Evolutionary conservation across 2,797 vertebrate species (phyloP).

Genomic region (Novumbra hubbsi): DNA sequence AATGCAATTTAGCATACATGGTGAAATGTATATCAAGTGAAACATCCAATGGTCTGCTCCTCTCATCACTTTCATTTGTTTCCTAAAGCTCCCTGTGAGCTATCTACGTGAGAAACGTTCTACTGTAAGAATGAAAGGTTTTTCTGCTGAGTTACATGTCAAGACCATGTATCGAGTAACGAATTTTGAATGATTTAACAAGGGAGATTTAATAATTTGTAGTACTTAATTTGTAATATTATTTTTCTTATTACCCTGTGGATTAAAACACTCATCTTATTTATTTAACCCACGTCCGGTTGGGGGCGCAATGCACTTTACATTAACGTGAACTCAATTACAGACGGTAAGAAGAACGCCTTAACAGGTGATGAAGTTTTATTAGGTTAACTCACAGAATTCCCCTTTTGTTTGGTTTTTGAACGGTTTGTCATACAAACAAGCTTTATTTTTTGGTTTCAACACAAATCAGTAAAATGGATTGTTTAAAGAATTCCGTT

Average conservation of each 20-base stretch:
- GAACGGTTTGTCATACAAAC: background rate
- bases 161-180: no score
- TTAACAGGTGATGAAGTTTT: background rate
- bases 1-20: background rate
- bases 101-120: background rate
- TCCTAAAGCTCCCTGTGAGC: background rate
- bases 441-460: background rate
- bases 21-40: constrained; percentile 2
- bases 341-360: no score
- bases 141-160: no score
- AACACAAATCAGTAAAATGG: background rate
- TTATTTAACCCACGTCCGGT: no score
- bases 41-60: background rate
- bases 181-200: no score
- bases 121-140: background rate
- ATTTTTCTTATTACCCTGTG: no score
- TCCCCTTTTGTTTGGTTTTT: background rate
- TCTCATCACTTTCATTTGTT: background rate
- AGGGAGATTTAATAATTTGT: no score
- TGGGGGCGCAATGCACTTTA: no score
- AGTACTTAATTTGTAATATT: no score
- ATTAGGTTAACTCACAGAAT: background rate
- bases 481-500: no score
- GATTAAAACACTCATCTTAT: no score
- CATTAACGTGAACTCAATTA: no score